These are phyloP conservation scores for Turritopsis rubra DNA, from an alignment of 30 jellyfish, hydroid and myxozoan genomes.

Conservation along the genomic window DNA sequence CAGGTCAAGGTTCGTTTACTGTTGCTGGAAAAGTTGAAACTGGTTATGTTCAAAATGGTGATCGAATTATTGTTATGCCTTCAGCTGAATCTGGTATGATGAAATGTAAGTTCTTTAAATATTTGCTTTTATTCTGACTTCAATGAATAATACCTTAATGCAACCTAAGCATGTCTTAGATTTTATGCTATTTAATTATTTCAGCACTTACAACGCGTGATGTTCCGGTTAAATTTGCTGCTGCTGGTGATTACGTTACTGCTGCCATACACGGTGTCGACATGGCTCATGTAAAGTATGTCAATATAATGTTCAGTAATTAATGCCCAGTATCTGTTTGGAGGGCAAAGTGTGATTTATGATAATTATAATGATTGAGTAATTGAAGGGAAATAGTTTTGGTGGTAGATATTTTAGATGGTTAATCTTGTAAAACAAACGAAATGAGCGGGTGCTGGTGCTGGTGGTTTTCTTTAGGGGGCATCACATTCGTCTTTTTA, in stretches of 20 bases:
- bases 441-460: too few relatives aligned
- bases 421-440: too few relatives aligned
- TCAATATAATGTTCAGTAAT: too few relatives aligned
- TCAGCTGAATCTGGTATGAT: constrained; percentile 78
- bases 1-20: constrained; percentile 93
- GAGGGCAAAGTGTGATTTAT: too few relatives aligned
- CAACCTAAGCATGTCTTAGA: neutral
- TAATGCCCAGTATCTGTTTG: too few relatives aligned
- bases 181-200: neutral
- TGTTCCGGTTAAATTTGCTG: constrained; percentile 75
- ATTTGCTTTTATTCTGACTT: neutral
- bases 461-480: too few relatives aligned
- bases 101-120: constrained; percentile 59
- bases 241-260: constrained; percentile 90
- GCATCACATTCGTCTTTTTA: too few relatives aligned
- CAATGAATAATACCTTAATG: neutral
- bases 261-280: constrained; percentile 90
- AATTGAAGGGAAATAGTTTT: neutral
- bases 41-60: constrained; percentile 82
- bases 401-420: too few relatives aligned
- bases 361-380: neutral
- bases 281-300: constrained; percentile 84
- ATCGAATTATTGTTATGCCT: constrained; percentile 76
- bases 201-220: constrained; percentile 69
- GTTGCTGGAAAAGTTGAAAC: constrained; percentile 96